These are phyloP conservation scores for Enteromius anoplus DNA, from an alignment of 2,797 vertebrate species.

Conservation along the genomic window DNA sequence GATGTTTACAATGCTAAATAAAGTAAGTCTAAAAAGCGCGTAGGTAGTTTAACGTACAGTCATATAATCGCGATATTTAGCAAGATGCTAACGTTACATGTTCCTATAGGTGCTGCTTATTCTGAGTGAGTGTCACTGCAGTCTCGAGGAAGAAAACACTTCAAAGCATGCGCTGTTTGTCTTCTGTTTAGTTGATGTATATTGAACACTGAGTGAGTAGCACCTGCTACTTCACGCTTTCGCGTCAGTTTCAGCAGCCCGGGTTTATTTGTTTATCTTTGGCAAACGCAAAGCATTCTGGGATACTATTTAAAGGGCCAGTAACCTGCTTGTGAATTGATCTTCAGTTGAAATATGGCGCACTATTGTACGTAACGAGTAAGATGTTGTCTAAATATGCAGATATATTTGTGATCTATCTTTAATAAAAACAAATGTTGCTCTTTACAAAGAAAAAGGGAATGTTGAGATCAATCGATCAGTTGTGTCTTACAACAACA, in stretches of 20 bases:
- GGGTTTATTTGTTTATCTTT: slow-evolving; percentile 10
- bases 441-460: neutral
- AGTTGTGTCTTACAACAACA: neutral
- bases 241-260: neutral
- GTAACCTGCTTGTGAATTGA: neutral
- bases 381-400: neutral
- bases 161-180: neutral
- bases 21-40: neutral
- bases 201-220: neutral
- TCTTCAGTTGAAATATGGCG: neutral
- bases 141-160: neutral
- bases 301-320: slow-evolving; percentile 47
- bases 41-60: neutral
- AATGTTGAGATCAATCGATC: neutral
- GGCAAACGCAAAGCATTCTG: slow-evolving; percentile 32
- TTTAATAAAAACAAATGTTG: neutral
- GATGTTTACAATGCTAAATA: neutral
- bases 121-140: neutral
- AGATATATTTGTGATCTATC: neutral
- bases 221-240: neutral
- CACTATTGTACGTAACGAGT: no score
- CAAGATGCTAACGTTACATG: neutral
- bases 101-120: neutral
- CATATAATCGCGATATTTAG: neutral
- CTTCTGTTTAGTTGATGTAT: neutral